Evolutionary conservation across 2,797 vertebrate genomes (phyloP), one percentile per base, ranked within the genome.

Genomic region (Prionace glauca): DNA sequence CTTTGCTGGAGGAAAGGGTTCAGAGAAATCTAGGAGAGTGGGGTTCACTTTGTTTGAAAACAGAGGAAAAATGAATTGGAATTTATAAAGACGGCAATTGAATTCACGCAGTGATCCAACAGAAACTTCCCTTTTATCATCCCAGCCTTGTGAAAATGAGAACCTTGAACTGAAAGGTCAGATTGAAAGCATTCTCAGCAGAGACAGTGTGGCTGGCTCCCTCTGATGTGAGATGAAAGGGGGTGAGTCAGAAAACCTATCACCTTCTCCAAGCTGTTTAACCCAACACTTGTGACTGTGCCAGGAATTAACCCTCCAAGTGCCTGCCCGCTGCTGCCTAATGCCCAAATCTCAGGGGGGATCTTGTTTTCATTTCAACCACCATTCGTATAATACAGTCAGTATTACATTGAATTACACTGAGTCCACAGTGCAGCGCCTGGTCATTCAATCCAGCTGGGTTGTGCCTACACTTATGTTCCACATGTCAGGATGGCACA

Each of bases 221-320:
- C n/a, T 93, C 65, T 93, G 91, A 93, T 93, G 62, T 69, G 65
- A 93, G 62, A 93, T 93, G 65, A 93, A 93, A 93, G 67, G 65
- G 45, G 36, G n/a, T 93, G 91, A 93, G 62, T 93, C 91, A 93
- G 90, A 67, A 20, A 71, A 65, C 36, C n/a, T n/a, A 24, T 22
- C 32, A n/a, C 20, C 65, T 67, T 67, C 91, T n/a, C 91, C 91
- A 67, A 62, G 87, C 87, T 62, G 87, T 29, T 56, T 90, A 56
- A 90, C 56, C 87, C 26, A 62, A 18, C 29, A n/a, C 87, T 32
- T 62, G 29, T 18, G 87, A 62, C 29, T 88, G 87, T 9, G 14
- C 56, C 87, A 65, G 56, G 8, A 29, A 29, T 90, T 90, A 62
- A 62, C 60, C 14, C 87, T 62, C 8, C 87, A 26, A 62, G 29